Conservation (phyloP, 2,797 vertebrate genomes). For the Sebastes nivosus region DNA sequence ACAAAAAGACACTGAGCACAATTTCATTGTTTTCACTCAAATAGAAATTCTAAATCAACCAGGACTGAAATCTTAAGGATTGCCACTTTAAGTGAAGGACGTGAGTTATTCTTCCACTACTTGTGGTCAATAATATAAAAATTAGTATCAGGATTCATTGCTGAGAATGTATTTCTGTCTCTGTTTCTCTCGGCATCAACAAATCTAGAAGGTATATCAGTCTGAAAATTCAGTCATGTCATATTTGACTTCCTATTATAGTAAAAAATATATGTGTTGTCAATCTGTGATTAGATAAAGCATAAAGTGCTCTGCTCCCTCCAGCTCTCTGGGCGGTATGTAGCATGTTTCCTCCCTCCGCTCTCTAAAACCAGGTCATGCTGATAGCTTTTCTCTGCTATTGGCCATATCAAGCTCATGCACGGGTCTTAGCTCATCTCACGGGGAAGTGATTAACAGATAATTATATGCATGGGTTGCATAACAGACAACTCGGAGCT, state of each 20-base stretch:
- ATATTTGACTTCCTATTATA: neutral
- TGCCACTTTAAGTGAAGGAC: neutral
- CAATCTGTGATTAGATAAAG: neutral
- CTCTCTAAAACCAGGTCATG: conserved; percentile 68
- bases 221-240: neutral
- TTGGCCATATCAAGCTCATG: conserved; percentile 51
- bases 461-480: conserved; percentile 55
- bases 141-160: neutral
- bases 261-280: neutral
- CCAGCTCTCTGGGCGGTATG: conserved; percentile 40
- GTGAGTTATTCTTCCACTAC: neutral
- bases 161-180: neutral
- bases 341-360: conserved; percentile 48
- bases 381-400: conserved; percentile 41
- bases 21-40: no score
- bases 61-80: no score
- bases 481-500: conserved; percentile 24
- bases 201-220: neutral
- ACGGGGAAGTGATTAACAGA: conserved; percentile 53
- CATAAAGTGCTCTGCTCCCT: conserved; percentile 18
- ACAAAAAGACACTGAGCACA: no score
- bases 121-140: neutral
- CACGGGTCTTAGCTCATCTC: conserved; percentile 35
- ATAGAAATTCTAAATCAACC: no score
- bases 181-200: neutral